These are phyloP conservation scores for Daktulosphaira vitifoliae DNA, from an alignment of 1,140 invertebrate species.

Conservation along the genomic window DNA sequence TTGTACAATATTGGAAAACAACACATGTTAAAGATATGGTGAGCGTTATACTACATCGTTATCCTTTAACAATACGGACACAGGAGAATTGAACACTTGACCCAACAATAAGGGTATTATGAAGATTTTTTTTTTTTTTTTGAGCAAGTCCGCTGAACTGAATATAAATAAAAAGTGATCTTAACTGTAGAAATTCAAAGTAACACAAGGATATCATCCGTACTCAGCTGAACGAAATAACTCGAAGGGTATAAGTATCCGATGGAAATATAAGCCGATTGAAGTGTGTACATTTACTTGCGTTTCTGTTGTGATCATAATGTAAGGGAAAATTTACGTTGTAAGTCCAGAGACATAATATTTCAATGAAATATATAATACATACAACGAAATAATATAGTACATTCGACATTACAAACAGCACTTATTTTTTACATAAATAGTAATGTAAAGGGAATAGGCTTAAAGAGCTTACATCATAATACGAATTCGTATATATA, in stretches of 20 bases:
- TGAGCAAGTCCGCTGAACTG: background rate
- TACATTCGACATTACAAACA: no score
- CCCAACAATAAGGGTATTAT: background rate
- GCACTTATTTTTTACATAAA: no score
- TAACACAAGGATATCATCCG: background rate
- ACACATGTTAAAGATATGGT: no score
- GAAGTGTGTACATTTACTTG: conserved; percentile 1
- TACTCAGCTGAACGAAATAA: conserved; percentile 7
- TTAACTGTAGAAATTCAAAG: background rate
- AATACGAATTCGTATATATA: background rate
- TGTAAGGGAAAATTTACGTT: background rate
- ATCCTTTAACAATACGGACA: no score
- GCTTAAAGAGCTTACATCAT: conserved; percentile 28
- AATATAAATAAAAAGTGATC: background rate
- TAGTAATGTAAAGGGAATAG: conserved; percentile 14
- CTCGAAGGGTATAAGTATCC: background rate
- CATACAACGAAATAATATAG: background rate
- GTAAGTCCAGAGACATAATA: conserved; percentile 13
- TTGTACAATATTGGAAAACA: no score
- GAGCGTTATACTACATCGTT: no score
- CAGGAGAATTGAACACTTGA: background rate
- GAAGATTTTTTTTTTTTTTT: background rate
- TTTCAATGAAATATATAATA: conserved; percentile 19
- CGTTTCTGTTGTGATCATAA: background rate
- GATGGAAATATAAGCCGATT: conserved; percentile 17